Evolutionary conservation across 2,113 vertebrate genomes (phyloP).

Genomic region (Burhinus oedicnemus): DNA sequence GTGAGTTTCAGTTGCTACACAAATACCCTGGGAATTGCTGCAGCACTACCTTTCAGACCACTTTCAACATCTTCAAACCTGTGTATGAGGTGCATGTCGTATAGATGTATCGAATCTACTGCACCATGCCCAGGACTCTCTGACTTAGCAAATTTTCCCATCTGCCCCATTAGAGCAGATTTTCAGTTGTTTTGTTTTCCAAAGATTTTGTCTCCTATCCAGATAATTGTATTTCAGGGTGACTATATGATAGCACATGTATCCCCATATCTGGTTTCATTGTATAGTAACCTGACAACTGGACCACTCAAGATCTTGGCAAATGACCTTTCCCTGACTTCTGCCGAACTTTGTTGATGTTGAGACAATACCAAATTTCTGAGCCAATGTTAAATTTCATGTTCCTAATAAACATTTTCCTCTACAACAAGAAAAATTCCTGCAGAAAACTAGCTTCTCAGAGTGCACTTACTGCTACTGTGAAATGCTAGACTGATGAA

Average conservation of each 20-base stretch:
- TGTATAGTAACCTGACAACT: not conserved
- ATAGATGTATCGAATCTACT: not conserved
- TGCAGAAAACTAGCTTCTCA: not conserved
- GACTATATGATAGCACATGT: not conserved
- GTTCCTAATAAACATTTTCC: not conserved
- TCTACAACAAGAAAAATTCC: not conserved
- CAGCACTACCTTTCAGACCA: not conserved
- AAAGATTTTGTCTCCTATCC: not conserved
- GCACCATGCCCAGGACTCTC: not conserved
- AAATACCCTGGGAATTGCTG: not conserved
- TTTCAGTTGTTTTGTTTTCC: not conserved
- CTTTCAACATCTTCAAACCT: not conserved
- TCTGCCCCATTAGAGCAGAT: not conserved
- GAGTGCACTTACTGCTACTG: not conserved
- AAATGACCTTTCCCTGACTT: not conserved
- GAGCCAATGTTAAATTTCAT: not conserved
- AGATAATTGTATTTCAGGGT: not conserved
- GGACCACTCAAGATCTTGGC: not conserved
- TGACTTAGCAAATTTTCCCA: not conserved
- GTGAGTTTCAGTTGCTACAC: not conserved
- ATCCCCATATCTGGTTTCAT: not conserved
- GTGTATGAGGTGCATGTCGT: rapidly evolving
- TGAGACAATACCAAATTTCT: not conserved
- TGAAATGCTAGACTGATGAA: not conserved
- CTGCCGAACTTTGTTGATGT: not conserved